A percentile compares a stretch with the other conserved stretches of the same genome.
These are phyloP conservation scores for Phragmatobia fuliginosa DNA, from an alignment of 2,888 invertebrate genomes.

Conservation along the genomic window DNA sequence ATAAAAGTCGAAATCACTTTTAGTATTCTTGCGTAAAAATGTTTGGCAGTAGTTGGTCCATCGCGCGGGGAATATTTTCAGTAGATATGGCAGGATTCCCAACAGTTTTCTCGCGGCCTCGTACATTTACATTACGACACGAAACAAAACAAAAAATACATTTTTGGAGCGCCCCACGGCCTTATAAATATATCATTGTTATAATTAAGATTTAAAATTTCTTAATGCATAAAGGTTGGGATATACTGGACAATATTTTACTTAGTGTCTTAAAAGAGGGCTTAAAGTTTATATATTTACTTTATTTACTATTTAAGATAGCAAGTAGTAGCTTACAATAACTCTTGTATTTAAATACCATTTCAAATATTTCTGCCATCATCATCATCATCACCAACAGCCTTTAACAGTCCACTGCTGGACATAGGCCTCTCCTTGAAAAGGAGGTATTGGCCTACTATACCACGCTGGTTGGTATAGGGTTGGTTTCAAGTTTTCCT, in stretches of 20 bases:
- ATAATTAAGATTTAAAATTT: constrained; percentile 64
- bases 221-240: constrained; percentile 36
- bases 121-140: constrained; percentile 68
- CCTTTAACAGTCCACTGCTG: no score
- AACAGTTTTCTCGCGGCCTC: constrained; percentile 60
- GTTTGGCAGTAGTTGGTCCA: constrained; percentile 51
- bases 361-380: no score
- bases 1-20: constrained; percentile 39
- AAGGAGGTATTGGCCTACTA: no score
- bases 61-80: constrained; percentile 39
- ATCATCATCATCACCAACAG: no score
- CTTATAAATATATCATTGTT: constrained; percentile 64
- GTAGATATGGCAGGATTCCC: constrained; percentile 61
- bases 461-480: no score
- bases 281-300: no score
- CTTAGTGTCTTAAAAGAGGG: not conserved
- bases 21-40: constrained; percentile 38
- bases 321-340: no score
- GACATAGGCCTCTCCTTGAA: no score
- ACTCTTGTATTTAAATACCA: no score
- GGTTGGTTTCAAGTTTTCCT: no score
- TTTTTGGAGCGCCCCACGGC: constrained; percentile 47
- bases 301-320: no score
- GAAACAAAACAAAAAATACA: constrained; percentile 55
- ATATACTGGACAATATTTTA: constrained; percentile 12